Conservation (phyloP, 2,797 vertebrate species). For the Coilia nasus region DNA sequence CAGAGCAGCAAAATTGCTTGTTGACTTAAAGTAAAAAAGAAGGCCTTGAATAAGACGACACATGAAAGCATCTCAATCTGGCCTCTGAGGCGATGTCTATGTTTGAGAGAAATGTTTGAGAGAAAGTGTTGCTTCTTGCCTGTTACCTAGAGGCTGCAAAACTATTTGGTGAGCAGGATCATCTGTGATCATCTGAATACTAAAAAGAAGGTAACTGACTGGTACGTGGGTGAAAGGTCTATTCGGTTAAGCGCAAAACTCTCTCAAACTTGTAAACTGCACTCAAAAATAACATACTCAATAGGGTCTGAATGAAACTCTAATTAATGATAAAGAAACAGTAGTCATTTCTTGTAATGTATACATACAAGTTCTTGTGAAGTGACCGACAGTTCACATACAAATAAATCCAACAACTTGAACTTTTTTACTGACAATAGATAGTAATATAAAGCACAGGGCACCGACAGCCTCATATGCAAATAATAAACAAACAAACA, state of each 20-base stretch:
- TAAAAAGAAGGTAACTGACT: background rate
- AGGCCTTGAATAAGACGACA: background rate
- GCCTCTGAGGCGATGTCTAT: no score
- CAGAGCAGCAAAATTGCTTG: background rate
- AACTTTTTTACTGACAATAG: background rate
- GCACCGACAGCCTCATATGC: background rate
- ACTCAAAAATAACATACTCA: background rate
- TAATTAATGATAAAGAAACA: background rate
- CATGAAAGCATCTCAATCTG: no score
- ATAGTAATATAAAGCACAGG: background rate
- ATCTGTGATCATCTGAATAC: background rate
- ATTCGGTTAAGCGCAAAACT: background rate
- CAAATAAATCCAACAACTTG: background rate
- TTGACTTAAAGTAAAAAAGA: background rate
- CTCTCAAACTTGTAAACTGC: background rate
- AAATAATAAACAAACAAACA: no score
- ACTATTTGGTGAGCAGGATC: background rate
- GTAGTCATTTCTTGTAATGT: background rate
- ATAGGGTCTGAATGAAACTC: background rate
- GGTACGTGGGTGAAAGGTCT: background rate
- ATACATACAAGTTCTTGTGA: background rate
- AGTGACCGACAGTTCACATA: background rate
- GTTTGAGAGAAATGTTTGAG: no score
- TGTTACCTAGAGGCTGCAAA: background rate
- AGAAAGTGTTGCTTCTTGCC: background rate